Evolutionary conservation across 2,888 invertebrate genomes (phyloP).

Genomic region (Tetropium fuscum): DNA sequence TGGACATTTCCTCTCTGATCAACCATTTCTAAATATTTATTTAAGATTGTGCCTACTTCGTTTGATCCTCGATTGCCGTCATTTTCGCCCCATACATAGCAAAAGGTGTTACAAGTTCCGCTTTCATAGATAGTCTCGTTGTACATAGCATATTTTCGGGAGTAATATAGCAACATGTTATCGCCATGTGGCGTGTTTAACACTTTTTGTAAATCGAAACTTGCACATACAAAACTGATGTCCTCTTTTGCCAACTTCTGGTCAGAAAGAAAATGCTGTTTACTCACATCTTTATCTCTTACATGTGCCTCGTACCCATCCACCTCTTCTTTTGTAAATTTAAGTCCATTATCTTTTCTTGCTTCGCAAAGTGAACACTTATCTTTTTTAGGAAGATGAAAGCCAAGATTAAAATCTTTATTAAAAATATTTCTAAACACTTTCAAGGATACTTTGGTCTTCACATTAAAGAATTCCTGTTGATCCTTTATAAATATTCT

Average conservation of each 20-base stretch:
- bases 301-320: conserved; percentile 1
- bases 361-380: conserved; percentile 14
- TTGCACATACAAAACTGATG: conserved; percentile 21
- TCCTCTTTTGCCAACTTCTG: conserved; percentile 16
- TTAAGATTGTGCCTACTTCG: conserved; percentile 28
- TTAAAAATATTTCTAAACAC: conserved; percentile 14
- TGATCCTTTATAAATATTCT: background rate
- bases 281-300: conserved; percentile 17
- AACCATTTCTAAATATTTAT: conserved; percentile 24
- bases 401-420: conserved; percentile 19
- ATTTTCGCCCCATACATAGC: conserved; percentile 41
- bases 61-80: conserved; percentile 44
- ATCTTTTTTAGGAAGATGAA: conserved; percentile 19
- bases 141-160: conserved; percentile 42
- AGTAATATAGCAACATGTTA: too few species aligned
- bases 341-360: conserved; percentile 8
- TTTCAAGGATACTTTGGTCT: conserved; percentile 8
- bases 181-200: conserved; percentile 49
- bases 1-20: too few species aligned
- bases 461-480: background rate
- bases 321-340: background rate
- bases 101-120: conserved; percentile 38
- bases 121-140: conserved; percentile 48
- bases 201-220: conserved; percentile 50
- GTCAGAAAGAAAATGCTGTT: conserved; percentile 21